Evolutionary conservation across 2,888 invertebrate species (phyloP).

Genomic region (Actias luna): DNA sequence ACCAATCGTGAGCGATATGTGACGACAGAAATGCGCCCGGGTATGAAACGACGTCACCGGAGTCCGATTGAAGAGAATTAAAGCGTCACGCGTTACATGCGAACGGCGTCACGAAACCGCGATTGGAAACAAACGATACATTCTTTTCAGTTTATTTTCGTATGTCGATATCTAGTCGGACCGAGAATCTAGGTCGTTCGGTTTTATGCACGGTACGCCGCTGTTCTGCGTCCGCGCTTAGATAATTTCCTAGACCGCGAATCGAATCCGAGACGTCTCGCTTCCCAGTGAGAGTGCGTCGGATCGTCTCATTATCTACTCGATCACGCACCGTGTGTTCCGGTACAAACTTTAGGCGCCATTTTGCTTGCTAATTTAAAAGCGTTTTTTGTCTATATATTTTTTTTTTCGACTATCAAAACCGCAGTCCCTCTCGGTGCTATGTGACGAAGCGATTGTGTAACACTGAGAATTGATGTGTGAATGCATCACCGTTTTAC

Average conservation of each 20-base stretch:
- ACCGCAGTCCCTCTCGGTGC: too few relatives aligned
- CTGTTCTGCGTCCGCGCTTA: not conserved
- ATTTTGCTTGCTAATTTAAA: not conserved
- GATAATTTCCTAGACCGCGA: constrained; percentile 6
- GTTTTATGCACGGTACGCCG: not conserved
- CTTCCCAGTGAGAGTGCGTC: constrained; percentile 5
- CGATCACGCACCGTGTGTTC: not conserved
- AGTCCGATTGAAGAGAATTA: too few relatives aligned
- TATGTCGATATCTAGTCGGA: constrained; percentile 7
- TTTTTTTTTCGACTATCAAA: too few relatives aligned
- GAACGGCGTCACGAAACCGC: not conserved
- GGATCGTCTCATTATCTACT: not conserved
- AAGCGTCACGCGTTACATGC: too few relatives aligned
- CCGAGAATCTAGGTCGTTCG: constrained; percentile 7
- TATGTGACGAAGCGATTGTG: too few relatives aligned
- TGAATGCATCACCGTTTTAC: too few relatives aligned
- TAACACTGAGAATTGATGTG: too few relatives aligned
- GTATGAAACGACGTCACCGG: too few relatives aligned
- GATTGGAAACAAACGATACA: constrained; percentile 7
- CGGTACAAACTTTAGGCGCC: not conserved
- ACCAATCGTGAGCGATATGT: too few relatives aligned
- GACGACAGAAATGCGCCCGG: too few relatives aligned
- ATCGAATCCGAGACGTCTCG: constrained; percentile 7
- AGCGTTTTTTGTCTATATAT: too few relatives aligned
- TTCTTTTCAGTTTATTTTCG: constrained; percentile 10